Evolutionary conservation across 2,113 vertebrate species (phyloP).

Genomic region (Probosciger aterrimus): DNA sequence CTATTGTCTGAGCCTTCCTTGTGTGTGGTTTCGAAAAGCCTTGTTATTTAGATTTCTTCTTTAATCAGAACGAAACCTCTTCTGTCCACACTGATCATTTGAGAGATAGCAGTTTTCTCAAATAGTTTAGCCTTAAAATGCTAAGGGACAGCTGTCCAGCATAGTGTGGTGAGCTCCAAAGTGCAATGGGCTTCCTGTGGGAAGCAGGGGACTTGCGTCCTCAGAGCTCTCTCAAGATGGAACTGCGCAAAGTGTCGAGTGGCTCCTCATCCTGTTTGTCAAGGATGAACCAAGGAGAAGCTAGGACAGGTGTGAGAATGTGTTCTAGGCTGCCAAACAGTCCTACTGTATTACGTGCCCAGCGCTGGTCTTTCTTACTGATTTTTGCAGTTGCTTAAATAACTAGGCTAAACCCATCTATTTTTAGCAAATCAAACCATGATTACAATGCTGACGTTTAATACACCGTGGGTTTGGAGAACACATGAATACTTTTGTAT

Average conservation of each 20-base stretch:
- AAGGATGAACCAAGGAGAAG: not conserved
- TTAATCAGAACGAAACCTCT: constrained; percentile 54
- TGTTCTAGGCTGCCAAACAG: constrained; percentile 49
- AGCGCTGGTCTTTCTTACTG: constrained; percentile 46
- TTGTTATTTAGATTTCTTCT: constrained; percentile 63
- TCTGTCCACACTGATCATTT: constrained; percentile 53
- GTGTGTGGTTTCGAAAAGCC: constrained; percentile 69
- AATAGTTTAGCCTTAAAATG: constrained; percentile 56
- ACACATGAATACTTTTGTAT: constrained; percentile 76
- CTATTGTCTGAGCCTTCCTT: constrained; percentile 78
- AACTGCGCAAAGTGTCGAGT: not conserved
- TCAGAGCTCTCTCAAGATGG: constrained; percentile 23
- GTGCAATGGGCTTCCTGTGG: constrained; percentile 63
- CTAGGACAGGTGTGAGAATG: constrained; percentile 30
- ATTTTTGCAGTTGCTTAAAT: constrained; percentile 78
- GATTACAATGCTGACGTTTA: constrained; percentile 70
- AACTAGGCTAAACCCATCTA: constrained; percentile 74
- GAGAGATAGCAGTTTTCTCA: constrained; percentile 62
- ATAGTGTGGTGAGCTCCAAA: constrained; percentile 42
- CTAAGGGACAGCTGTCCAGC: constrained; percentile 35
- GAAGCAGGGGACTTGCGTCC: constrained; percentile 8
- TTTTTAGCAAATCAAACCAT: constrained; percentile 71
- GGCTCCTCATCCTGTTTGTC: constrained; percentile 43
- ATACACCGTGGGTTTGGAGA: constrained; percentile 68
- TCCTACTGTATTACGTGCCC: constrained; percentile 33